A percentile compares a stretch with the other conserved stretches of the same genome.
phyloP scores from a whole-genome alignment of 2,113 vertebrate species.

The Onychostoma macrolepis region DNA sequence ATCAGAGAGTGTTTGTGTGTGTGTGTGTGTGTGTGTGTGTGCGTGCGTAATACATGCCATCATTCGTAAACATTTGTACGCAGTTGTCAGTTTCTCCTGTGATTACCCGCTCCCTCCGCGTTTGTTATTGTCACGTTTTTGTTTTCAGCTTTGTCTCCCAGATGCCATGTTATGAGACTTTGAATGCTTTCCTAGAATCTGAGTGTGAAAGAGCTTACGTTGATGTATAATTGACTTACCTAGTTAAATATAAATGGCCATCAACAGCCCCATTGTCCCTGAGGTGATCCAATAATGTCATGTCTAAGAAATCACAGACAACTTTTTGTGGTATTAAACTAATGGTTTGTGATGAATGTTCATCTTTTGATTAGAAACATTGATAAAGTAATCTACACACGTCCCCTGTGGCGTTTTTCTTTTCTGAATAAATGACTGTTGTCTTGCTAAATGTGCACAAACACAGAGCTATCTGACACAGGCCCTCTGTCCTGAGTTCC shows the following conservation, averaged over 20 bases:
- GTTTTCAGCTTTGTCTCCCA: slow-evolving; percentile 9
- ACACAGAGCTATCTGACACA: slow-evolving; percentile 19
- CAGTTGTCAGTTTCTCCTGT: not conserved
- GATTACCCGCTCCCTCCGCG: not conserved
- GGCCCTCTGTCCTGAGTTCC: slow-evolving; percentile 43
- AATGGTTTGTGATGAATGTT: not conserved
- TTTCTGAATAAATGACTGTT: not conserved
- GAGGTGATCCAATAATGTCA: slow-evolving; percentile 14
- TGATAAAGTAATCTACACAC: not conserved
- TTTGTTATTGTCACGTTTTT: not conserved
- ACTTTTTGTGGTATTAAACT: not conserved
- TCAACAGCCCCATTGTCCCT: slow-evolving; percentile 44
- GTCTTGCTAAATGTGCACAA: not conserved
- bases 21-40: not conserved
- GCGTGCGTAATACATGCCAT: not conserved
- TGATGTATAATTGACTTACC: slow-evolving; percentile 40
- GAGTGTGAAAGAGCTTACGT: slow-evolving; percentile 21
- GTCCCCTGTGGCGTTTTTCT: not conserved
- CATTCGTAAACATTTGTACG: not conserved
- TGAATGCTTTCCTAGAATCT: slow-evolving; percentile 49
- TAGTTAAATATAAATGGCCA: slow-evolving; percentile 46
- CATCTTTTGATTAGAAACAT: not conserved
- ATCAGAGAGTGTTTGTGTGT: slow-evolving; percentile 9
- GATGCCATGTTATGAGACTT: slow-evolving; percentile 15
- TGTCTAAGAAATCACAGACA: not conserved